These are phyloP conservation scores for Pterobdella sp. DNA, from an alignment of 2,888 invertebrate genomes.

Conservation along the genomic window DNA sequence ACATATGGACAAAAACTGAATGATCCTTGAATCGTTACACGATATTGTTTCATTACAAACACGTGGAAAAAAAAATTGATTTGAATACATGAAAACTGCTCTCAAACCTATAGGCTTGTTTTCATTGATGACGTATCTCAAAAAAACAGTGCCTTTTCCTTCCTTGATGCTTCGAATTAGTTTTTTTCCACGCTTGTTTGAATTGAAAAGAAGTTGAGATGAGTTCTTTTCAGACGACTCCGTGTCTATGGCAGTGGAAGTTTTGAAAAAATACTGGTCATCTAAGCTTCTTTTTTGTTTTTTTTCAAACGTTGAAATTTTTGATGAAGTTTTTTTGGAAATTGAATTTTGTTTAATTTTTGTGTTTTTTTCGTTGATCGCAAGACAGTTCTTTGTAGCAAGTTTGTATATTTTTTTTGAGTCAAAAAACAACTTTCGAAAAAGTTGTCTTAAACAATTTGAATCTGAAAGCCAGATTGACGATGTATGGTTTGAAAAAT, in stretches of 20 bases:
- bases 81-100: background rate
- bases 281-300: background rate
- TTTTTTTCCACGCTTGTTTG: background rate
- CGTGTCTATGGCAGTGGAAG: too few species aligned
- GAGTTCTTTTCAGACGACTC: too few species aligned
- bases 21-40: too few species aligned
- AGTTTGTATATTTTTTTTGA: background rate
- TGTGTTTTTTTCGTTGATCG: background rate
- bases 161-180: too few species aligned
- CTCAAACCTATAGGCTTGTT: conserved; percentile 8
- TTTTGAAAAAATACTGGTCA: too few species aligned
- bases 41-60: too few species aligned
- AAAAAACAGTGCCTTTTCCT: too few species aligned
- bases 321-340: too few species aligned
- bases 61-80: too few species aligned
- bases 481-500: background rate
- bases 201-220: background rate
- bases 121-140: conserved; percentile 2
- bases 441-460: background rate
- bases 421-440: background rate
- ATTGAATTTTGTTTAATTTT: too few species aligned
- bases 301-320: too few species aligned
- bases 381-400: background rate
- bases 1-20: too few species aligned
- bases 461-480: background rate